Evolutionary conservation across 2,797 vertebrate genomes (phyloP).

Genomic region (Austrolebias charrua): DNA sequence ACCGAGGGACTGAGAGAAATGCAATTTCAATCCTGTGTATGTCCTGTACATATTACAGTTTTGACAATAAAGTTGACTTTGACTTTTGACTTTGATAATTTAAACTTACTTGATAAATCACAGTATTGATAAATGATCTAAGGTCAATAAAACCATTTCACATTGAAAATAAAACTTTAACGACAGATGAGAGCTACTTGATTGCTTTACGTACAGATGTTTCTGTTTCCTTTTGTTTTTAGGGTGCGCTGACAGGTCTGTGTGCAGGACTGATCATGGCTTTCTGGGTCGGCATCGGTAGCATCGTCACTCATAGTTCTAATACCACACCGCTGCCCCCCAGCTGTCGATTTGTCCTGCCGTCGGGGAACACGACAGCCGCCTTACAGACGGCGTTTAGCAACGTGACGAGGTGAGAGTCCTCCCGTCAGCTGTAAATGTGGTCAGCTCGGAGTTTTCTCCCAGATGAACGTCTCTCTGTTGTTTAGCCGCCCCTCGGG

Average conservation of each 20-base stretch:
- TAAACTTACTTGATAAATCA: too few relatives aligned
- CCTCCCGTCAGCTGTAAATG: background rate
- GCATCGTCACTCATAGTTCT: conserved; percentile 65
- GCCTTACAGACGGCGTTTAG: conserved; percentile 54
- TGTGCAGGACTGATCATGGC: conserved; percentile 83
- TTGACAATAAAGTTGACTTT: too few relatives aligned
- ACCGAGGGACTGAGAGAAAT: too few relatives aligned
- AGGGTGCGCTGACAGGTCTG: conserved; percentile 88
- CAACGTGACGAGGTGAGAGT: conserved; percentile 45
- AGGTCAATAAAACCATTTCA: too few relatives aligned
- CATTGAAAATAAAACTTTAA: too few relatives aligned
- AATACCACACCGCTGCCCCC: rapidly evolving
- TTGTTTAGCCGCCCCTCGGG: conserved; percentile 70
- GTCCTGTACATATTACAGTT: too few relatives aligned
- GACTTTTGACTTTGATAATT: too few relatives aligned
- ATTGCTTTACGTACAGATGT: background rate
- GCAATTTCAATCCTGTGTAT: too few relatives aligned
- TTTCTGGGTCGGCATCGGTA: conserved; percentile 92
- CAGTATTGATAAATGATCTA: too few relatives aligned
- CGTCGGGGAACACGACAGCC: conserved; percentile 65
- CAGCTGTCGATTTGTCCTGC: conserved; percentile 40
- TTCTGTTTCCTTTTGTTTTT: background rate
- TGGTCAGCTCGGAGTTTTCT: background rate
- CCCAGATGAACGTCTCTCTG: conserved; percentile 1
- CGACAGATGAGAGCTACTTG: too few relatives aligned